Evolutionary conservation across 2,797 vertebrate species (phyloP).

Genomic region (Chromis chromis): DNA sequence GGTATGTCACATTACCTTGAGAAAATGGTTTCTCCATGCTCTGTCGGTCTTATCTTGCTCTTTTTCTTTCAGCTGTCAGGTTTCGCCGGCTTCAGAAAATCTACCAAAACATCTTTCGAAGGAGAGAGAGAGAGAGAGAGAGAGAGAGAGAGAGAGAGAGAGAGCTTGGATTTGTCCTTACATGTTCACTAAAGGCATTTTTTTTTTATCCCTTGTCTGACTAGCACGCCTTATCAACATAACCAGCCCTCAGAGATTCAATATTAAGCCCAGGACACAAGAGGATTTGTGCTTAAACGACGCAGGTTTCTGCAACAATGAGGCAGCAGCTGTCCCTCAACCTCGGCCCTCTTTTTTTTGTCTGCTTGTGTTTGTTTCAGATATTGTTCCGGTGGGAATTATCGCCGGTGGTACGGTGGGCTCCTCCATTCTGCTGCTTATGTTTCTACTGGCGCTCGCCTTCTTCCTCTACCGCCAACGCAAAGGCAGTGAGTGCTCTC

Average conservation of each 20-base stretch:
- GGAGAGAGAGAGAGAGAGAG: constrained; percentile 8
- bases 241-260: constrained; percentile 61
- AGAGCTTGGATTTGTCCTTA: constrained; percentile 31
- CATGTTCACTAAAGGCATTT: constrained; percentile 29
- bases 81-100: constrained; percentile 60
- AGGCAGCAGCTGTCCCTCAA: constrained; percentile 65
- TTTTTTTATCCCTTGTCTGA: constrained; percentile 49
- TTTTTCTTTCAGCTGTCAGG: constrained; percentile 65
- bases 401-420: constrained; percentile 92
- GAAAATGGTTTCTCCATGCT: constrained; percentile 59
- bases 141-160: constrained; percentile 7
- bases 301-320: constrained; percentile 54
- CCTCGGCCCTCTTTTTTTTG: constrained; percentile 31
- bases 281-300: constrained; percentile 58
- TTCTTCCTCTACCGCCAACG: constrained; percentile 95
- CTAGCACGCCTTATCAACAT: constrained; percentile 55
- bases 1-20: constrained; percentile 42
- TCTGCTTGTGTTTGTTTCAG: constrained; percentile 79
- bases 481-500: constrained; percentile 92
- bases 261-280: constrained; percentile 41
- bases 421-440: constrained; percentile 88
- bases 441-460: constrained; percentile 86
- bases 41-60: constrained; percentile 49
- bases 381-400: constrained; percentile 93
- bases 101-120: constrained; percentile 49